Percentiles rank a stretch among this genome's conserved stretches.
These are phyloP conservation scores for Cantharis lateralis DNA, from an alignment of 2,888 invertebrate species.

Conservation along the genomic window DNA sequence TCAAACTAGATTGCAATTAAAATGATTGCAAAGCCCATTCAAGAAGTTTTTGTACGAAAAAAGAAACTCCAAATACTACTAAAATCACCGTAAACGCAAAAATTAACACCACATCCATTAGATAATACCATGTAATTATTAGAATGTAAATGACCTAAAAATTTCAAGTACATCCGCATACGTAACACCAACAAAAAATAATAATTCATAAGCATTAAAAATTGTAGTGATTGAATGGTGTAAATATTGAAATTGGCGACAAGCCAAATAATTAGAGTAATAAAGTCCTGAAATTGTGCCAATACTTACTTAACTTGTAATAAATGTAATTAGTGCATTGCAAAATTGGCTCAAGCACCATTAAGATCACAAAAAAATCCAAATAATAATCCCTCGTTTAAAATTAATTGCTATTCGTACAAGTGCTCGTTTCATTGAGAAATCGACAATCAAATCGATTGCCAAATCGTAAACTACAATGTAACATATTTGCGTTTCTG, in stretches of 20 bases:
- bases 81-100: neutral
- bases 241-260: neutral
- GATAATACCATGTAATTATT: neutral
- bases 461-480: neutral
- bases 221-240: constrained; percentile 1
- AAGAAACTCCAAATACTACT: neutral
- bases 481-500: neutral
- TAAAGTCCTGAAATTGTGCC: neutral
- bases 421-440: neutral
- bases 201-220: neutral
- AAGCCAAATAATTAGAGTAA: neutral
- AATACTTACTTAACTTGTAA: neutral
- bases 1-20: neutral
- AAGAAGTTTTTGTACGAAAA: neutral
- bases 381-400: neutral
- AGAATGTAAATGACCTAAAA: constrained; percentile 4
- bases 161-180: neutral
- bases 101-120: neutral
- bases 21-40: neutral
- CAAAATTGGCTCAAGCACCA: neutral
- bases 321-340: neutral
- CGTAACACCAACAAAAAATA: neutral
- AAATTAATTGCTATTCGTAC: neutral
- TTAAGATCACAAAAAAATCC: neutral
- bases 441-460: neutral